These are phyloP conservation scores for Uromys caudimaculatus DNA, from an alignment of 2,797 vertebrate genomes.

Conservation along the genomic window DNA sequence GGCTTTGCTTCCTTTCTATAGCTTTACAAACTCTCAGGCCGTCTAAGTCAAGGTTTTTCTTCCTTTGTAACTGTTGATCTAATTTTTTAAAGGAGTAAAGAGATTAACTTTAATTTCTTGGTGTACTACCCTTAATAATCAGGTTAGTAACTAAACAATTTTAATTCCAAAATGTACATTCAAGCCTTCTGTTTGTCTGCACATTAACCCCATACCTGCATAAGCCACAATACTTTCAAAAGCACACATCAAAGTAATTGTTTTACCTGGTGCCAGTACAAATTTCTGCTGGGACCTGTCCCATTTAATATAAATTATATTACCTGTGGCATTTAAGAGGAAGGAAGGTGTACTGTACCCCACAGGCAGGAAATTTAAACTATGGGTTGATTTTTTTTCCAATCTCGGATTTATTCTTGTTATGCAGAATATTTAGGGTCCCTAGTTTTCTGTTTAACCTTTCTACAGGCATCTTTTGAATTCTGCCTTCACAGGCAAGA, in stretches of 20 bases:
- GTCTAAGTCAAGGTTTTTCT: slow-evolving; percentile 70
- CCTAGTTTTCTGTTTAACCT: slow-evolving; percentile 84
- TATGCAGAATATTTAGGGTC: slow-evolving; percentile 77
- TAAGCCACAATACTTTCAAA: slow-evolving; percentile 74
- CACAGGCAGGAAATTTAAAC: slow-evolving; percentile 86
- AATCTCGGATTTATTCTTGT: slow-evolving; percentile 79
- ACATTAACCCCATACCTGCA: slow-evolving; percentile 65
- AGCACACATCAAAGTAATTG: slow-evolving; percentile 83
- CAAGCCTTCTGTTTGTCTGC: slow-evolving; percentile 67
- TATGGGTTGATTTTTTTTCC: slow-evolving; percentile 70
- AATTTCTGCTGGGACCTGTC: slow-evolving; percentile 79
- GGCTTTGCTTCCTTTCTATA: slow-evolving; percentile 79
- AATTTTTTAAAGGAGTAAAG: slow-evolving; percentile 28
- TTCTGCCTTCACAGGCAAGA: slow-evolving; percentile 68
- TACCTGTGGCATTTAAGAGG: slow-evolving; percentile 87
- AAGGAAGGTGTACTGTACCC: slow-evolving; percentile 86
- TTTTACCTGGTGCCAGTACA: slow-evolving; percentile 82
- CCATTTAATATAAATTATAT: slow-evolving; percentile 86
- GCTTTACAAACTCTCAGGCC: slow-evolving; percentile 75
- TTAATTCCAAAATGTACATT: slow-evolving; percentile 72
- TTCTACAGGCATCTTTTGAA: slow-evolving; percentile 70
- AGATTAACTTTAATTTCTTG: slow-evolving; percentile 68
- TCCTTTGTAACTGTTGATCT: slow-evolving; percentile 60
- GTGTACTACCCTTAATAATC: slow-evolving; percentile 59
- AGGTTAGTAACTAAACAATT: slow-evolving; percentile 71